Evolutionary conservation across 2,113 vertebrate genomes (phyloP).

Genomic region (Erinaceus europaeus): DNA sequence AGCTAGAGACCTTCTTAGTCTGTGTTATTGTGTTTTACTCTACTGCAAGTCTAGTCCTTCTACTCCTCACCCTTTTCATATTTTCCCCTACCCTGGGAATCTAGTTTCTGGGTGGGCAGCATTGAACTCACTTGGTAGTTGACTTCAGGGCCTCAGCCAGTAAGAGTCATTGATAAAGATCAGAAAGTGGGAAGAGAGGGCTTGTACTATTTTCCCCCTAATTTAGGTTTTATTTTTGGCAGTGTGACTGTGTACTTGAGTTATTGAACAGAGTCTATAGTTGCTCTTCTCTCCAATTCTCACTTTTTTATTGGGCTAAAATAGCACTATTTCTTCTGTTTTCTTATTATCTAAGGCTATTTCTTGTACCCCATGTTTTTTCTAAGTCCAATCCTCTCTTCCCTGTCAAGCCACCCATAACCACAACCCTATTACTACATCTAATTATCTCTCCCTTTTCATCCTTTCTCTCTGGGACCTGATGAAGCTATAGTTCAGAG

Average conservation of each 20-base stretch:
- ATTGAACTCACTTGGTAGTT: background rate
- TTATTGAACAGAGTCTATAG: background rate
- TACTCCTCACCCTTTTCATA: background rate
- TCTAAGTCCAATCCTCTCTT: background rate
- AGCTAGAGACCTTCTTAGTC: background rate
- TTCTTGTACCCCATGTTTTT: background rate
- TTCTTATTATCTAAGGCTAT: background rate
- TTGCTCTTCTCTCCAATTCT: background rate
- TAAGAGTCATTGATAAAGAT: background rate
- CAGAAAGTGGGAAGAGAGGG: background rate
- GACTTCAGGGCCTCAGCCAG: background rate
- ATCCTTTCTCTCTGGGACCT: too few relatives aligned
- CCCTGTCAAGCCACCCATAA: too few relatives aligned
- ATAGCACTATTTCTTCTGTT: background rate
- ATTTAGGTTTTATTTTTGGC: background rate
- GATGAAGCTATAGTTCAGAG: too few relatives aligned
- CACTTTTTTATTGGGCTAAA: background rate
- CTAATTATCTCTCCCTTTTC: too few relatives aligned
- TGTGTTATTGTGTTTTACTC: background rate
- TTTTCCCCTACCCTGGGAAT: background rate
- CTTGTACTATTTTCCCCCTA: background rate
- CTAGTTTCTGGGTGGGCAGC: background rate
- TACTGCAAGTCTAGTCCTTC: background rate
- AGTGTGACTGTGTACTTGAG: background rate
- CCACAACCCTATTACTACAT: too few relatives aligned